These are phyloP conservation scores for Spondyliosoma cantharus DNA, from an alignment of 2,797 vertebrate genomes.

Conservation along the genomic window DNA sequence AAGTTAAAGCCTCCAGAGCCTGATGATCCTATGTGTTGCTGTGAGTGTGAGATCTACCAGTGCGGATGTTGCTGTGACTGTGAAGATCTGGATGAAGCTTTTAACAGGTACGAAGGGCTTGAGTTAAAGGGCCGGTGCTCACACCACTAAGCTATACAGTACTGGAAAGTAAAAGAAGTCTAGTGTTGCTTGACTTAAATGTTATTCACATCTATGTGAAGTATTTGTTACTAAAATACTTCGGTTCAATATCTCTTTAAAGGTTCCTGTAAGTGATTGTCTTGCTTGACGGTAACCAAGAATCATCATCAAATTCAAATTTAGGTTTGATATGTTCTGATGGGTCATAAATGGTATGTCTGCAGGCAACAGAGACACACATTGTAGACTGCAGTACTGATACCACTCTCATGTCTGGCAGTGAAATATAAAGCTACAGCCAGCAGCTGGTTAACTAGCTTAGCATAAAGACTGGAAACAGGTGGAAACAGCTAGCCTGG, in stretches of 20 bases:
- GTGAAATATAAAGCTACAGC: constrained; percentile 9
- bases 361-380: neutral
- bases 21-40: constrained; percentile 93
- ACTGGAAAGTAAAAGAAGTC: constrained; percentile 10
- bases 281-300: neutral
- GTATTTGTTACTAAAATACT: neutral
- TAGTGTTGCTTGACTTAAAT: neutral
- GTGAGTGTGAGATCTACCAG: constrained; percentile 88
- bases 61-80: constrained; percentile 91
- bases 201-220: neutral
- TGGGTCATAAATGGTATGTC: neutral
- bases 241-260: neutral
- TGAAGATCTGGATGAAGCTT: constrained; percentile 90
- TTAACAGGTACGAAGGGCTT: constrained; percentile 82
- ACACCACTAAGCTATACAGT: neutral
- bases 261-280: neutral
- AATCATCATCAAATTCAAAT: neutral
- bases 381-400: neutral
- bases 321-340: neutral
- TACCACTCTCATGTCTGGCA: neutral
- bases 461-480: neutral
- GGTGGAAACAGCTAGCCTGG: neutral
- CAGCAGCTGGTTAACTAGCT: constrained; percentile 17
- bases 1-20: constrained; percentile 81
- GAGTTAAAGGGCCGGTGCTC: constrained; percentile 4